A percentile compares a stretch with the other conserved stretches of the same genome.
phyloP scores from a whole-genome alignment of 2,797 vertebrate genomes.

The Phalanger gymnotis region DNA sequence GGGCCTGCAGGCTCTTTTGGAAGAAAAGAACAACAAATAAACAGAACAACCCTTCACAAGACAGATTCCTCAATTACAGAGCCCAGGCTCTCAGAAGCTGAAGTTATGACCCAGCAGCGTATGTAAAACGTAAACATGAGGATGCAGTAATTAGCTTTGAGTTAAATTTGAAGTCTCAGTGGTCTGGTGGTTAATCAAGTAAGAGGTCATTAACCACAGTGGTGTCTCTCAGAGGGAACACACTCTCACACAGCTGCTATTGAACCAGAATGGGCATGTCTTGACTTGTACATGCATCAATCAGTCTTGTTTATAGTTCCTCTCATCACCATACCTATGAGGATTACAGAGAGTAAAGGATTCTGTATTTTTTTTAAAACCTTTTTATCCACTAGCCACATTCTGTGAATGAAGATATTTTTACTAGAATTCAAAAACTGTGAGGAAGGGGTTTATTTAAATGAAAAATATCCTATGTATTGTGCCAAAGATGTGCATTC shows the following conservation, averaged over 20 bases:
- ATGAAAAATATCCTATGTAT: conserved; percentile 42
- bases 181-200: conserved; percentile 88
- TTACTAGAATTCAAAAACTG: conserved; percentile 40
- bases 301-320: conserved; percentile 49
- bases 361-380: conserved; percentile 38
- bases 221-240: conserved; percentile 83
- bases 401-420: conserved; percentile 29
- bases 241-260: conserved; percentile 70
- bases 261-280: conserved; percentile 78
- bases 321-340: background rate
- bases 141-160: conserved; percentile 91
- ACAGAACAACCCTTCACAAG: conserved; percentile 82
- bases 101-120: conserved; percentile 91
- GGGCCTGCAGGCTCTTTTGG: conserved; percentile 80
- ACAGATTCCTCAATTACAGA: conserved; percentile 82
- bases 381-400: conserved; percentile 22
- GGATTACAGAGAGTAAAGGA: background rate
- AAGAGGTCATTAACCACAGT: conserved; percentile 89
- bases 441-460: conserved; percentile 26
- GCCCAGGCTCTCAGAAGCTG: conserved; percentile 80
- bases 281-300: conserved; percentile 72
- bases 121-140: conserved; percentile 94
- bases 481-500: background rate
- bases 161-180: conserved; percentile 88
- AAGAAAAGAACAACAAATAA: conserved; percentile 85